These are phyloP conservation scores for Tyrophagus putrescentiae DNA, from an alignment of 1,140 invertebrate species.

Conservation along the genomic window DNA sequence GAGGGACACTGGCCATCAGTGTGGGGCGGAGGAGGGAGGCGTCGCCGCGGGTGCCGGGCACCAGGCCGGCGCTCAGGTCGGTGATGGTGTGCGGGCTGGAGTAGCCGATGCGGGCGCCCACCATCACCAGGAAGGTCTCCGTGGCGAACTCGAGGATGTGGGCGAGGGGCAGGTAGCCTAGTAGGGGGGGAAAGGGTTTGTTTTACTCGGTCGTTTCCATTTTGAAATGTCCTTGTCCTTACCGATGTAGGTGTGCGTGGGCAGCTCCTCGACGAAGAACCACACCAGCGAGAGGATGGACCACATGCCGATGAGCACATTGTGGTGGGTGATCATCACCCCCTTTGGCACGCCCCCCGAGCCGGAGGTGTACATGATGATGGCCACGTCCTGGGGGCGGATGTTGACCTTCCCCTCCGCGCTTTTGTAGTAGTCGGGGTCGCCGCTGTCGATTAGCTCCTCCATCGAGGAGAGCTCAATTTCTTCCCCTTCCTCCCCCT, in stretches of 20 bases:
- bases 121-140: conserved; percentile 22
- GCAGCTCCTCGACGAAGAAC: conserved; percentile 32
- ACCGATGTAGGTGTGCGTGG: conserved; percentile 72
- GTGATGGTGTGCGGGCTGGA: conserved; percentile 88
- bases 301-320: conserved; percentile 72
- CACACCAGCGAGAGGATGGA: conserved; percentile 62
- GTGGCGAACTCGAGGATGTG: conserved; percentile 78
- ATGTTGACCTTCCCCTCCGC: not conserved
- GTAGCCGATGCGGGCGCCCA: conserved; percentile 82
- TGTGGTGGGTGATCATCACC: conserved; percentile 59
- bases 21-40: conserved; percentile 30
- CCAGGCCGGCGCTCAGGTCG: conserved; percentile 45
- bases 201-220: too few species aligned
- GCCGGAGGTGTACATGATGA: conserved; percentile 31
- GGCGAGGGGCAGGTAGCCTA: conserved; percentile 87
- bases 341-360: conserved; percentile 33
- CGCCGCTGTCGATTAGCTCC: not conserved
- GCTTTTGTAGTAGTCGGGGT: not conserved
- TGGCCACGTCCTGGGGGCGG: conserved; percentile 42
- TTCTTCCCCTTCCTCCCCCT: not conserved
- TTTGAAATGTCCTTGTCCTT: too few species aligned
- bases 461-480: not conserved
- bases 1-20: conserved; percentile 30
- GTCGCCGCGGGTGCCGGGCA: conserved; percentile 29
- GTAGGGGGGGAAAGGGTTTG: too few species aligned